Evolutionary conservation across 2,888 invertebrate species (phyloP).

Genomic region (Latrodectus hesperus): DNA sequence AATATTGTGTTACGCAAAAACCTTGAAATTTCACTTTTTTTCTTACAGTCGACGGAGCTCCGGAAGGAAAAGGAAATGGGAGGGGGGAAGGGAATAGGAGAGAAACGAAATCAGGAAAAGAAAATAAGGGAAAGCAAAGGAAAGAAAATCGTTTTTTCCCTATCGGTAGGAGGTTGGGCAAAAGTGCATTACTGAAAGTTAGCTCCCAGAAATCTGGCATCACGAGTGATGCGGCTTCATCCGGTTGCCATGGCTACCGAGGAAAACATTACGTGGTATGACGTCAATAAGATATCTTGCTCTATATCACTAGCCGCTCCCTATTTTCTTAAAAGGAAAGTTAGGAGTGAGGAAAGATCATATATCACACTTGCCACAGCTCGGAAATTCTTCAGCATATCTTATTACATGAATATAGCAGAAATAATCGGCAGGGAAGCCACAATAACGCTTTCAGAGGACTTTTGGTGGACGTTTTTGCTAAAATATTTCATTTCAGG

Average conservation of each 20-base stretch:
- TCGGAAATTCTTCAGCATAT: not conserved
- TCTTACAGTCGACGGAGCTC: too few species aligned
- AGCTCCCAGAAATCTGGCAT: conserved; percentile 54
- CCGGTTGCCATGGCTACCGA: conserved; percentile 35
- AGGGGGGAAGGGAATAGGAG: not conserved
- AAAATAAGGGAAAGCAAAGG: conserved; percentile 4
- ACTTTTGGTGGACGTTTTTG: too few species aligned
- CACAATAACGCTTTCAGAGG: too few species aligned
- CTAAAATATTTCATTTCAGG: too few species aligned
- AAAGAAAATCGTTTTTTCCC: conserved; percentile 33
- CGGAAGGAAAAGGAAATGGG: conserved; percentile 21
- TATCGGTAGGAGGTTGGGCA: conserved; percentile 35
- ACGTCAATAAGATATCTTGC: conserved; percentile 43
- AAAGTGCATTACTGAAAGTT: conserved; percentile 61
- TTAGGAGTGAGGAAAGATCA: not conserved
- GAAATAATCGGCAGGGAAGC: too few species aligned
- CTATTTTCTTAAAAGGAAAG: conserved; percentile 18
- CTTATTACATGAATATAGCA: not conserved
- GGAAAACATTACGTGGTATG: conserved; percentile 45
- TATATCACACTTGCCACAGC: not conserved
- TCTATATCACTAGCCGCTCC: conserved; percentile 4
- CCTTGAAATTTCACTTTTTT: too few species aligned
- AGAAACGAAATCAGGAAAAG: conserved; percentile 6
- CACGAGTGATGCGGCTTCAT: conserved; percentile 57
- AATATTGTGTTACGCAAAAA: not conserved